Evolutionary conservation across 2,797 vertebrate genomes (phyloP).

Genomic region (Betta splendens): DNA sequence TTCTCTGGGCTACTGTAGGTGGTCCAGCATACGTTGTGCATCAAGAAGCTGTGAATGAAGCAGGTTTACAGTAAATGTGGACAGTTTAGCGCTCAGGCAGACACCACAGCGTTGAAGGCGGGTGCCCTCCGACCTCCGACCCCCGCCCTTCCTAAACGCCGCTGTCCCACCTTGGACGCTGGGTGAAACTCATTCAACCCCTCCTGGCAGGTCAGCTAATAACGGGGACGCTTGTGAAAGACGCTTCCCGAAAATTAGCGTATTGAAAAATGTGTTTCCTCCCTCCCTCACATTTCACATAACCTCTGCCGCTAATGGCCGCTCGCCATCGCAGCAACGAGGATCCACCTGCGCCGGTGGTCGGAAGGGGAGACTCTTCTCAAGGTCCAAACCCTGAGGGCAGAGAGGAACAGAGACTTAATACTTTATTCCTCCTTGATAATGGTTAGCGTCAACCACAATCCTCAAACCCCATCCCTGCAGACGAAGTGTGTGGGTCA

Average conservation of each 20-base stretch:
- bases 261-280: slow-evolving; percentile 88
- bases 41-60: not conserved
- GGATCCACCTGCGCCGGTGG: slow-evolving; percentile 73
- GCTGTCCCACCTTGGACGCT: slow-evolving; percentile 77
- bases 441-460: slow-evolving; percentile 37
- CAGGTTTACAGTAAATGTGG: not conserved
- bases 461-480: slow-evolving; percentile 26
- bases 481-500: slow-evolving; percentile 49
- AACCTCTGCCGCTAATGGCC: slow-evolving; percentile 60
- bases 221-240: slow-evolving; percentile 82
- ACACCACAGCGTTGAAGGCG: slow-evolving; percentile 51
- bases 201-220: slow-evolving; percentile 79
- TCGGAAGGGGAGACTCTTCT: slow-evolving; percentile 54
- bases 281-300: slow-evolving; percentile 67
- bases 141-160: slow-evolving; percentile 70
- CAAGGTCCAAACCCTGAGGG: slow-evolving; percentile 69
- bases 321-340: slow-evolving; percentile 42
- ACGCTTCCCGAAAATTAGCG: slow-evolving; percentile 80
- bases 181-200: slow-evolving; percentile 74
- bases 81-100: not conserved
- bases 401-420: slow-evolving; percentile 33
- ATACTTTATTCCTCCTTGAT: slow-evolving; percentile 27
- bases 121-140: slow-evolving; percentile 72
- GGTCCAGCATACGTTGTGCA: not conserved
- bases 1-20: slow-evolving; percentile 55